These are phyloP conservation scores for Lottia gigantea DNA, from an alignment of 2,888 invertebrate species.

Conservation along the genomic window DNA sequence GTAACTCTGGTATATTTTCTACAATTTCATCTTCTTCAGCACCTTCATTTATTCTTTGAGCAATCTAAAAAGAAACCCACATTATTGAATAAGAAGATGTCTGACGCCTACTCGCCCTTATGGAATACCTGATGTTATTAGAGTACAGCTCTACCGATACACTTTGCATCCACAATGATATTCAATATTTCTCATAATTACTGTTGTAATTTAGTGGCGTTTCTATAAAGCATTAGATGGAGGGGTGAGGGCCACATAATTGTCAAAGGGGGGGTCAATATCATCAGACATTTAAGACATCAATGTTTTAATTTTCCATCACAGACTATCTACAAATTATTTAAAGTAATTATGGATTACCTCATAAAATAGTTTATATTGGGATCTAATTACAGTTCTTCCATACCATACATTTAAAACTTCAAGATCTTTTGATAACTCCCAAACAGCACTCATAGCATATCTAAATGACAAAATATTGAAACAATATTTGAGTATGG, in stretches of 20 bases:
- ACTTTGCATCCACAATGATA: too few species aligned
- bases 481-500: neutral
- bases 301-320: too few species aligned
- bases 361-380: slow-evolving; percentile 63
- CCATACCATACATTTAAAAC: slow-evolving; percentile 58
- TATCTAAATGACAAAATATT: slow-evolving; percentile 45
- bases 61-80: slow-evolving; percentile 52
- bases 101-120: too few species aligned
- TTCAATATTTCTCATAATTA: too few species aligned
- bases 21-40: slow-evolving; percentile 45
- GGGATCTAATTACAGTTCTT: slow-evolving; percentile 52
- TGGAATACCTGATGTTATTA: too few species aligned
- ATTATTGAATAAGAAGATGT: too few species aligned
- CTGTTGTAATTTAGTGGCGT: too few species aligned
- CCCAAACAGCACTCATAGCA: slow-evolving; percentile 67
- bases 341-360: slow-evolving; percentile 29
- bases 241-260: too few species aligned
- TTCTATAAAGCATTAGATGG: too few species aligned
- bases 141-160: too few species aligned
- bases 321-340: neutral
- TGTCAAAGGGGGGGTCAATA: too few species aligned
- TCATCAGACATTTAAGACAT: too few species aligned
- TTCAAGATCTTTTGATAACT: slow-evolving; percentile 52
- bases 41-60: slow-evolving; percentile 58
- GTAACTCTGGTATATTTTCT: slow-evolving; percentile 58